A percentile compares a stretch with the other conserved stretches of the same genome.
These are phyloP conservation scores for Notoglanidium macrostoma DNA, from an alignment of 2,797 vertebrate species.

Conservation along the genomic window DNA sequence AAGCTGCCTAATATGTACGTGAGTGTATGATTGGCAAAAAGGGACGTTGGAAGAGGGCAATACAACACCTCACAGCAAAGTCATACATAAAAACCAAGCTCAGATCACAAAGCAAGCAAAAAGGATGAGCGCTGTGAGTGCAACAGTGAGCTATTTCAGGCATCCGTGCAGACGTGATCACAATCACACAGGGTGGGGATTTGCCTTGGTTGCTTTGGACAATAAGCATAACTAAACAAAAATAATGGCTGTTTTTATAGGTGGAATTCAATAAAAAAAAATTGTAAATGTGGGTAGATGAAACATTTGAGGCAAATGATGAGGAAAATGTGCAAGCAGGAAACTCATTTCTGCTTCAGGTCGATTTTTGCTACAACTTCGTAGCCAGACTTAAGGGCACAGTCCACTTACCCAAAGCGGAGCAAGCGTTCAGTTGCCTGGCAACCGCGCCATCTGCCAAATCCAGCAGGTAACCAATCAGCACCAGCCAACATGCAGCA, in stretches of 20 bases:
- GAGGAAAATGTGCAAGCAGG: background rate
- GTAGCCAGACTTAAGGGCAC: slow-evolving; percentile 43
- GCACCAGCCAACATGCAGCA: slow-evolving; percentile 88
- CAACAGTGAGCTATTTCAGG: slow-evolving; percentile 68
- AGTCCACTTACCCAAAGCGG: slow-evolving; percentile 81
- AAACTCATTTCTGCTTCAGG: background rate
- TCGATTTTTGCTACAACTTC: slow-evolving; percentile 4
- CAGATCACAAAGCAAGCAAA: slow-evolving; percentile 64
- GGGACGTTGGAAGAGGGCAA: slow-evolving; percentile 46
- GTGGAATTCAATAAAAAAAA: background rate
- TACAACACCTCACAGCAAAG: slow-evolving; percentile 62
- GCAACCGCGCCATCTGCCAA: slow-evolving; percentile 87
- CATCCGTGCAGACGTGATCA: slow-evolving; percentile 54
- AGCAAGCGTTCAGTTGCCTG: slow-evolving; percentile 83
- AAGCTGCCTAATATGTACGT: slow-evolving; percentile 70
- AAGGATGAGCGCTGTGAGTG: slow-evolving; percentile 60
- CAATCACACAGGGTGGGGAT: slow-evolving; percentile 24
- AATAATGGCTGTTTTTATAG: background rate
- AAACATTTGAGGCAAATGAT: background rate
- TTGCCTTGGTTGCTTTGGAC: slow-evolving; percentile 6
- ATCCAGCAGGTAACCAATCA: slow-evolving; percentile 90
- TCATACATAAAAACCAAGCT: slow-evolving; percentile 69
- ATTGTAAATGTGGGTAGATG: background rate
- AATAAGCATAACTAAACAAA: background rate
- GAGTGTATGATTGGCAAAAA: slow-evolving; percentile 70